Evolutionary conservation across 1,140 invertebrate genomes (phyloP).

Genomic region (Hylaeus volcanicus): DNA sequence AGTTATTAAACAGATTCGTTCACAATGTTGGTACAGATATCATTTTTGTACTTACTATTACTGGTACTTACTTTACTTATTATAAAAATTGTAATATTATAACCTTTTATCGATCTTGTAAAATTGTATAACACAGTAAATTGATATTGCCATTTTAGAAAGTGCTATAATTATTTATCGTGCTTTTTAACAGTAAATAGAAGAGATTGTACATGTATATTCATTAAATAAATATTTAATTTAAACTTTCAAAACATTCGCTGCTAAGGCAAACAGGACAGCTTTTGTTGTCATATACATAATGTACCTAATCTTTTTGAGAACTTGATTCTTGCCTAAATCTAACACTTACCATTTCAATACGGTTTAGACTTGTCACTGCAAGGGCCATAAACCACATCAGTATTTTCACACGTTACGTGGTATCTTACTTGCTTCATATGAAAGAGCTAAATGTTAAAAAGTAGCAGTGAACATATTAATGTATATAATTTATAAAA

Average conservation of each 20-base stretch:
- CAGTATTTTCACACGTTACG: too few relatives aligned
- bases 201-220: background rate
- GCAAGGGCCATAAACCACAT: too few relatives aligned
- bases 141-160: constrained; percentile 1
- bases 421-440: too few relatives aligned
- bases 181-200: background rate
- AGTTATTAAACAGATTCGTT: constrained; percentile 13
- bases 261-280: background rate
- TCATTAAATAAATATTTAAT: background rate
- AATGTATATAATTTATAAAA: background rate
- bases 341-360: too few relatives aligned
- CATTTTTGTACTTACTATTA: background rate
- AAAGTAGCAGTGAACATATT: too few relatives aligned
- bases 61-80: too few relatives aligned
- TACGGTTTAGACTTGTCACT: too few relatives aligned
- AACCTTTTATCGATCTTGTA: constrained; percentile 4
- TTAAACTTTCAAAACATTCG: background rate
- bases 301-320: too few relatives aligned
- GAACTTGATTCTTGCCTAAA: too few relatives aligned
- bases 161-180: background rate
- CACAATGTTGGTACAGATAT: background rate
- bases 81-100: background rate
- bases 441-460: too few relatives aligned
- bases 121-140: background rate
- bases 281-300: too few relatives aligned